These are phyloP conservation scores for Aradus depressus DNA, from an alignment of 2,888 invertebrate genomes.

Conservation along the genomic window DNA sequence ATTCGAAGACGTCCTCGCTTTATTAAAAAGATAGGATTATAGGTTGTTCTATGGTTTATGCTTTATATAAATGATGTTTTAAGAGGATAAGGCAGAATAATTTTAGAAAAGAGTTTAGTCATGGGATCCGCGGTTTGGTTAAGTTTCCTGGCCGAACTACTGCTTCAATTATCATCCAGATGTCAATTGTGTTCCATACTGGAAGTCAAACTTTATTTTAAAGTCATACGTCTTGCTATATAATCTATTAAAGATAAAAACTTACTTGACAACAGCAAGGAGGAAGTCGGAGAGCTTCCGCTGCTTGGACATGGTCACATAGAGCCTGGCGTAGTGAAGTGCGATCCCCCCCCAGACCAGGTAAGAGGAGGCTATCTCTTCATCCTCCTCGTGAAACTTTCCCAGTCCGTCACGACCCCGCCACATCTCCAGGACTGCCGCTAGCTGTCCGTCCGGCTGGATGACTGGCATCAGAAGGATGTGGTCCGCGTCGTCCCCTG, in stretches of 20 bases:
- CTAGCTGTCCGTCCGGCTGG: constrained; percentile 49
- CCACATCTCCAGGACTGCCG: constrained; percentile 58
- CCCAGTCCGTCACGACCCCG: constrained; percentile 34
- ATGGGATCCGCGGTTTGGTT: no score
- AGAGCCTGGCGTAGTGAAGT: constrained; percentile 56
- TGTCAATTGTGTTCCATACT: no score
- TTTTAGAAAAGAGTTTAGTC: no score
- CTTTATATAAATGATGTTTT: no score
- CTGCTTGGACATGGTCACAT: constrained; percentile 56
- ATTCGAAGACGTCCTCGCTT: no score
- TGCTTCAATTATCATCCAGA: no score
- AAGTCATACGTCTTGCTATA: no score
- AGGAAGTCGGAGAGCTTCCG: constrained; percentile 64
- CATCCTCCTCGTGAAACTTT: constrained; percentile 53
- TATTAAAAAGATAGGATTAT: no score
- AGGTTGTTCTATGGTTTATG: no score
- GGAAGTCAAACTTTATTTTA: no score
- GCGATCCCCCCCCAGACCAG: constrained; percentile 59
- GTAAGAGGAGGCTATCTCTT: constrained; percentile 54
- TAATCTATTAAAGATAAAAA: constrained; percentile 30
- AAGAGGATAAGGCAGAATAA: no score
- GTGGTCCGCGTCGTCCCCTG: constrained; percentile 33
- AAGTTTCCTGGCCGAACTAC: no score
- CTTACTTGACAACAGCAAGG: constrained; percentile 68
- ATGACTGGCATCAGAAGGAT: constrained; percentile 52